Percentiles rank a stretch among this genome's conserved stretches.
Evolutionary conservation across 92 coral and sea anemone species (phyloP).

Genomic region (Heliopora coerulea): DNA sequence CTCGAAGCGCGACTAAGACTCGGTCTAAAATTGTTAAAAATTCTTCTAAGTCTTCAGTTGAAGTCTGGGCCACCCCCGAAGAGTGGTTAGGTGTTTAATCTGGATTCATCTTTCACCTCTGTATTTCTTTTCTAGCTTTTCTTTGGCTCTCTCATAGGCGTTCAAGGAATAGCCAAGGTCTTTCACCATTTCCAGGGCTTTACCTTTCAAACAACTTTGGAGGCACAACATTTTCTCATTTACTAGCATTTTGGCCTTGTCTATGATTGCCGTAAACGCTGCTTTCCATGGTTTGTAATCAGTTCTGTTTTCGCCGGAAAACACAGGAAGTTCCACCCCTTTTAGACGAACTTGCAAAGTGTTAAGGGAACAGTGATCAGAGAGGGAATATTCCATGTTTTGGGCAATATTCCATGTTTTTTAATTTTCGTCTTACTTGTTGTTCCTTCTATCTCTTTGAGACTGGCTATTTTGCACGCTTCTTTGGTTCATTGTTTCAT

Average conservation of each 20-base stretch:
- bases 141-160: too few species aligned
- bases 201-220: neutral
- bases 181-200: neutral
- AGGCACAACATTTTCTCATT: slow-evolving; percentile 8
- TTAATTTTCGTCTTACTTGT: too few species aligned
- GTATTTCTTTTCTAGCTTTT: neutral
- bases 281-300: slow-evolving; percentile 23
- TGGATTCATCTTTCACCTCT: neutral
- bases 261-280: slow-evolving; percentile 9
- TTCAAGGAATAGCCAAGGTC: slow-evolving; percentile 5
- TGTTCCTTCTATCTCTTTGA: slow-evolving; percentile 34
- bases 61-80: slow-evolving; percentile 1
- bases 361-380: too few species aligned
- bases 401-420: too few species aligned
- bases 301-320: neutral
- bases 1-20: neutral
- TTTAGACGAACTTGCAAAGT: neutral
- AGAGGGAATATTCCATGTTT: too few species aligned
- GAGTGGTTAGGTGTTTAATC: neutral
- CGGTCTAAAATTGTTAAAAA: slow-evolving; percentile 5
- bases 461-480: slow-evolving; percentile 45
- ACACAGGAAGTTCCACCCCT: neutral
- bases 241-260: neutral
- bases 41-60: too few species aligned
- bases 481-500: slow-evolving; percentile 51